These are phyloP conservation scores for Ectobius pallidus DNA, from an alignment of 2,888 invertebrate genomes.

Conservation along the genomic window DNA sequence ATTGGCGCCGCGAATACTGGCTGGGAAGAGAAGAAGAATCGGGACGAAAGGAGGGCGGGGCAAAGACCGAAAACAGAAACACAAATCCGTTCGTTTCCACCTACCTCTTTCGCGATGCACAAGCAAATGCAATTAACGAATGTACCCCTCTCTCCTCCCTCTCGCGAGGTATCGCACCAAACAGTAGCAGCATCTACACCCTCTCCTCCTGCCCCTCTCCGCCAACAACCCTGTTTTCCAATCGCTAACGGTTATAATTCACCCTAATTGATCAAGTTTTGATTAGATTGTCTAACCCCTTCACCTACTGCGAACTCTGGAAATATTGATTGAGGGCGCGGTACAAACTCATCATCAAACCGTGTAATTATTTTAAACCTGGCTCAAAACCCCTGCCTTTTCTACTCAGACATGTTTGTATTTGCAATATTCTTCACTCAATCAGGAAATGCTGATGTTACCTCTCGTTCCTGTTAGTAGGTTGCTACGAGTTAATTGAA, in stretches of 20 bases:
- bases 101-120: background rate
- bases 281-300: slow-evolving; percentile 6
- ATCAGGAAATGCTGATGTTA: no score
- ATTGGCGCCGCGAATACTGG: background rate
- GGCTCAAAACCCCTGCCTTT: no score
- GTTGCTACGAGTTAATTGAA: no score
- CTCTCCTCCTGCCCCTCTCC: background rate
- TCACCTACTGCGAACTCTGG: background rate
- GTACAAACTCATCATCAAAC: background rate
- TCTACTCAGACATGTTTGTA: no score
- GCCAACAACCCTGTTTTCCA: background rate
- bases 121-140: background rate
- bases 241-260: background rate
- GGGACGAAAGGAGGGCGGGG: background rate
- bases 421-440: no score
- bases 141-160: background rate
- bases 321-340: background rate
- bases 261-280: slow-evolving; percentile 5
- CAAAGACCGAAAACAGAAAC: background rate
- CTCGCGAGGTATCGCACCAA: background rate
- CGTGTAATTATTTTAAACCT: background rate
- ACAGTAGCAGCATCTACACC: background rate
- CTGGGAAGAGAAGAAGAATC: no score
- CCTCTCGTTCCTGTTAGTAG: no score
- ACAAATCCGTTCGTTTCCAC: background rate